Evolutionary conservation across 2,888 invertebrate genomes (phyloP), one percentile per base, ranked within the genome.

Genomic region (Dermolepida albohirtum): DNA sequence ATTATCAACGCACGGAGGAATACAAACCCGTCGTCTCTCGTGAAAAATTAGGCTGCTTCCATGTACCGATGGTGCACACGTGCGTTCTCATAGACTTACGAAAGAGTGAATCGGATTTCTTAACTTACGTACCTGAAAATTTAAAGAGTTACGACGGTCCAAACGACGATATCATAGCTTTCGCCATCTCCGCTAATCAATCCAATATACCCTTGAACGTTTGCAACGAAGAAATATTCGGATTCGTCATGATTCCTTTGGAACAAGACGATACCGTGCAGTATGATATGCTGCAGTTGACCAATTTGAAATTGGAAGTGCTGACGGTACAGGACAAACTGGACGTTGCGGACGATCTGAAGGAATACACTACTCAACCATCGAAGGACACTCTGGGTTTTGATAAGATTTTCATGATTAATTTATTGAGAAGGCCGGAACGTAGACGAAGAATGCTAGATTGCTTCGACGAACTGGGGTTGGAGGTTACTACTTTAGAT

Each of bases 61-160:
- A 84, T 4, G 97, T 98, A 0, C 95, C 97, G 0, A 94, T 97
- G 96, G 89, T 97, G 1, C 97, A 97, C 80, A 92, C 93, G 0
- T 93, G 94, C 5, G 90, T 97, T 11, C 84, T 98, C 44, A 87
- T 98, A 40, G 86, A 95, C 79, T 82, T 98, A 65, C 86, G 88
- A 14, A 74, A 84, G 65, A 76, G 78, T 0, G 80, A 81, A 1
- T 87, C 92, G 0, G 88, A 91, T 67, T 74, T 79, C 11, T 84
- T 98, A 6, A 93, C 95, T 0, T 98, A 96, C 78, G 85, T 89
- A 69, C 87, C 90, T 0, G 81, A 85, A 1, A 90, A 89, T 59
- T 76, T 91, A 0, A 76, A 78, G 2, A 78, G 83, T n/a, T 94
- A 92, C 75, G 82, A 88, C 63, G 95, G 96, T 0, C 85, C 88